These are phyloP conservation scores for Cassiopea andromeda DNA, from an alignment of 30 jellyfish, hydroid and myxozoan species.

Conservation along the genomic window DNA sequence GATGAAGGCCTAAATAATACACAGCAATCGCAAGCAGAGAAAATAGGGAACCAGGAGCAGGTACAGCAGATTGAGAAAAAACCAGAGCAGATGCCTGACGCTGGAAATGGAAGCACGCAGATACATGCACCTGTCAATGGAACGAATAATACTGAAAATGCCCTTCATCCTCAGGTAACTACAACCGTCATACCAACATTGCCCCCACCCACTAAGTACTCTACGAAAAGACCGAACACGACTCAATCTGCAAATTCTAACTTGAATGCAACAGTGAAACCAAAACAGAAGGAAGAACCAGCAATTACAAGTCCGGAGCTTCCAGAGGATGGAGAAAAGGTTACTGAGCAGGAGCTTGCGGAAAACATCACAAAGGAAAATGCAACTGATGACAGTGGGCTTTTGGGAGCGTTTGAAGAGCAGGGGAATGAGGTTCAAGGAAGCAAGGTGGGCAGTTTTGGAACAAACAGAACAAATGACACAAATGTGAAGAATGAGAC, in stretches of 20 bases:
- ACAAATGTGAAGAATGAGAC: neutral
- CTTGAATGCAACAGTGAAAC: neutral
- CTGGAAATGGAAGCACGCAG: neutral
- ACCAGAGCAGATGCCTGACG: neutral
- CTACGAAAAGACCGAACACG: constrained; percentile 23
- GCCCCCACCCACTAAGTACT: constrained; percentile 62
- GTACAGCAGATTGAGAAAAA: neutral
- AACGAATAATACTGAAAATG: constrained; percentile 8
- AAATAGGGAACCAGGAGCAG: neutral
- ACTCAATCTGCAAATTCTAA: constrained; percentile 18
- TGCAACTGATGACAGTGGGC: constrained; percentile 26
- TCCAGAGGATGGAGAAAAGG: constrained; percentile 57
- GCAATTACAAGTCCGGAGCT: constrained; percentile 43
- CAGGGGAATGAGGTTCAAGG: neutral
- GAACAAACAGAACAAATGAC: neutral
- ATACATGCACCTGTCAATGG: neutral
- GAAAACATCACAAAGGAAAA: constrained; percentile 1
- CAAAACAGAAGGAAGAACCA: neutral
- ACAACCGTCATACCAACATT: constrained; percentile 60
- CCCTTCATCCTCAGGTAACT: neutral
- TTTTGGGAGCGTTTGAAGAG: neutral
- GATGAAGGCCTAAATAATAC: constrained; percentile 22
- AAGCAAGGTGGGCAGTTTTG: no score
- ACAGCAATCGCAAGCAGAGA: neutral
- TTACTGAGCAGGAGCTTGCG: constrained; percentile 1